phyloP scores from a whole-genome alignment of 2,113 vertebrate genomes.

The Rhynchopsitta pachyrhyncha region DNA sequence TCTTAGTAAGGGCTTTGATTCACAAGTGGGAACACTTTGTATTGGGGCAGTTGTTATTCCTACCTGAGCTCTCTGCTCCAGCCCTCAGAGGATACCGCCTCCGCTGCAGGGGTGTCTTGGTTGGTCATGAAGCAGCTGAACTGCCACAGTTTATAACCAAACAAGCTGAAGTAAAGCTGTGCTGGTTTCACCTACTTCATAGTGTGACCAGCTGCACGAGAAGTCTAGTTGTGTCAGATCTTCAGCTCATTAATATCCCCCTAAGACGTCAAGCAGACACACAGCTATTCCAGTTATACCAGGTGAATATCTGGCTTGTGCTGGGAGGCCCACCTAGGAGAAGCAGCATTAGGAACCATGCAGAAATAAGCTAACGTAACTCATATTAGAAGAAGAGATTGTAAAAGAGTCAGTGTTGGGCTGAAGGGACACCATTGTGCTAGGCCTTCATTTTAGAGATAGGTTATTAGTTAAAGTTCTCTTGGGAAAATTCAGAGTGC shows the following conservation, averaged over 20 bases:
- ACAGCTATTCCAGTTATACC: not conserved
- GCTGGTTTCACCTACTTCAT: not conserved
- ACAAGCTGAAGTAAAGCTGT: not conserved
- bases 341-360: not conserved
- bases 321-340: not conserved
- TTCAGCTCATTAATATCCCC: not conserved
- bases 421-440: not conserved
- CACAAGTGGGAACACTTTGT: conserved; percentile 7
- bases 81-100: not conserved
- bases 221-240: not conserved
- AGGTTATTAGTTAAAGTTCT: not conserved
- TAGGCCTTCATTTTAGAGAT: not conserved
- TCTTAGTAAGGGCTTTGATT: conserved; percentile 38
- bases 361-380: not conserved
- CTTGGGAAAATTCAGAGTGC: not conserved
- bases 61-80: not conserved
- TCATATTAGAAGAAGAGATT: not conserved
- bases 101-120: not conserved
- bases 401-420: not conserved
- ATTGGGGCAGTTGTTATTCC: conserved; percentile 31
- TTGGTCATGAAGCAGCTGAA: not conserved
- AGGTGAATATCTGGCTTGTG: not conserved
- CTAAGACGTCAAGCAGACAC: not conserved
- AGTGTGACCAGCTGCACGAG: not conserved
- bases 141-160: not conserved